phyloP scores from a whole-genome alignment of 2,797 vertebrate genomes.

The Sardinella longiceps region DNA sequence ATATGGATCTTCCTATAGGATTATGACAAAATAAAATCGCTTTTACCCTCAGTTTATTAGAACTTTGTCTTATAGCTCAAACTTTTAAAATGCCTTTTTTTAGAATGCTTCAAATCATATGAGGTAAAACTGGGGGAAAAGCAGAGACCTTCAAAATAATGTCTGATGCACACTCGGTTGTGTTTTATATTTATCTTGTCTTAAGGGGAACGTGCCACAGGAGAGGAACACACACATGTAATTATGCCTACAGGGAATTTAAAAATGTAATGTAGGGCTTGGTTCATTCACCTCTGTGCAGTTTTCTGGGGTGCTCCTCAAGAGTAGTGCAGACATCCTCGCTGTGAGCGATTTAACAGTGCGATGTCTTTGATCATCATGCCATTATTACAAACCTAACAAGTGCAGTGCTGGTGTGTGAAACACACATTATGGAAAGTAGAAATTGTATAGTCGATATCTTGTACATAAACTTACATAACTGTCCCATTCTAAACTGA shows the following conservation, averaged over 20 bases:
- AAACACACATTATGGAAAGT: background rate
- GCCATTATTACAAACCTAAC: background rate
- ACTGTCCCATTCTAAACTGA: background rate
- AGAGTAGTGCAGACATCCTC: background rate
- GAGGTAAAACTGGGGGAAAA: background rate
- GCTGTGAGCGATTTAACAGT: background rate
- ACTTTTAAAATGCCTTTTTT: background rate
- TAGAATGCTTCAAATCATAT: background rate
- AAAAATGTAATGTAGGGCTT: background rate
- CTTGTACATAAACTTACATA: background rate
- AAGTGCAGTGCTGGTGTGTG: background rate
- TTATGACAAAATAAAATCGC: background rate
- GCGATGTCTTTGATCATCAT: conserved; percentile 1
- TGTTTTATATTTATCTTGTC: conserved; percentile 1
- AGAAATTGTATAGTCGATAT: background rate
- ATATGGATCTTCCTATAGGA: background rate
- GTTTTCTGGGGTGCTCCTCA: background rate
- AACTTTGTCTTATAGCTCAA: background rate
- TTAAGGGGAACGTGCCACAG: background rate
- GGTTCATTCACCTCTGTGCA: background rate
- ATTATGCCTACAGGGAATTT: conserved; percentile 13
- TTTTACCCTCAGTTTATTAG: background rate
- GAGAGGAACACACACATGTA: background rate
- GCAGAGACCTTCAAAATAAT: background rate
- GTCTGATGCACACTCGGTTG: background rate